Evolutionary conservation across 2,888 invertebrate genomes (phyloP).

Genomic region (Mylabris sibirica): DNA sequence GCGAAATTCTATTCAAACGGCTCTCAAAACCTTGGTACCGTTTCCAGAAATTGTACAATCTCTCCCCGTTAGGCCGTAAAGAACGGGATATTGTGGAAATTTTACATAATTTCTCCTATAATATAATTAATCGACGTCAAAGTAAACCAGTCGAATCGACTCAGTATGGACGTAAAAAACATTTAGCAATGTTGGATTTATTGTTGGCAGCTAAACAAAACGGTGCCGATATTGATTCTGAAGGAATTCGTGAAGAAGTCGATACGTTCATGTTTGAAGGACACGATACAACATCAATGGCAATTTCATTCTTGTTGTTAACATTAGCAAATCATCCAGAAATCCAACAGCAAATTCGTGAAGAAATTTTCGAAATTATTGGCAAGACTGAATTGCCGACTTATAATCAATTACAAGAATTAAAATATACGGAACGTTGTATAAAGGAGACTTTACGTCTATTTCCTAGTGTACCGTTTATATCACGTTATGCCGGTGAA

Average conservation of each 20-base stretch:
- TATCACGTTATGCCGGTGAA: slow-evolving; percentile 50
- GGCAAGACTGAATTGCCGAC: slow-evolving; percentile 42
- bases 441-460: slow-evolving; percentile 58
- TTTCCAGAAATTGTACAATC: slow-evolving; percentile 28
- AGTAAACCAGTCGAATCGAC: slow-evolving; percentile 18
- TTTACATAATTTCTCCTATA: slow-evolving; percentile 47
- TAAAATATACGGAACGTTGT: slow-evolving; percentile 56
- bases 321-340: slow-evolving; percentile 42
- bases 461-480: slow-evolving; percentile 57
- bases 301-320: slow-evolving; percentile 43
- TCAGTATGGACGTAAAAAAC: slow-evolving; percentile 48
- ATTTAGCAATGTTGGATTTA: slow-evolving; percentile 51
- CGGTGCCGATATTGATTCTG: slow-evolving; percentile 42
- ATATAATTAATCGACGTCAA: slow-evolving; percentile 42
- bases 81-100: slow-evolving; percentile 39
- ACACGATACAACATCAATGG: slow-evolving; percentile 47
- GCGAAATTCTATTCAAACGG: slow-evolving; percentile 39
- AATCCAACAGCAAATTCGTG: slow-evolving; percentile 41
- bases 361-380: slow-evolving; percentile 48
- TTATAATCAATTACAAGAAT: slow-evolving; percentile 51
- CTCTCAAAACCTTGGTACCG: slow-evolving; percentile 47
- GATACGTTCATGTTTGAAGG: slow-evolving; percentile 67
- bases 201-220: slow-evolving; percentile 42
- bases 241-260: slow-evolving; percentile 68
- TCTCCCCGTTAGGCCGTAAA: slow-evolving; percentile 26